Conservation (phyloP, 2,888 invertebrate genomes). For the Gerris lacustris region DNA sequence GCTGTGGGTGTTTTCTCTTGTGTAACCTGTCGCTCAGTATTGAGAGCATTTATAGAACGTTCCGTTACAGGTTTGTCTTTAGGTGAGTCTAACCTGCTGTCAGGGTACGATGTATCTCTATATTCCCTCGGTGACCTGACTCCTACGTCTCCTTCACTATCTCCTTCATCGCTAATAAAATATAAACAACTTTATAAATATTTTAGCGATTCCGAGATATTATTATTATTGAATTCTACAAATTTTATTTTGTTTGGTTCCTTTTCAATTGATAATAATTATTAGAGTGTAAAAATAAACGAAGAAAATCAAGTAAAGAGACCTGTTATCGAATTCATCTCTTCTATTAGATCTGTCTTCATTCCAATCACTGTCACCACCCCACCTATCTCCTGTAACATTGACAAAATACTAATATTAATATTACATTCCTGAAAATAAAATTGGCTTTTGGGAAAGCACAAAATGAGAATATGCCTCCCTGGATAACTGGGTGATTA, state of each 20-base stretch:
- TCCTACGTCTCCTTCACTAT: slow-evolving; percentile 55
- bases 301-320: too few relatives aligned
- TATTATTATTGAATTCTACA: too few relatives aligned
- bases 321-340: slow-evolving; percentile 26
- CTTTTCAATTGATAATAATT: too few relatives aligned
- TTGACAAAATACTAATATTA: neutral
- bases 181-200: too few relatives aligned
- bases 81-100: slow-evolving; percentile 24
- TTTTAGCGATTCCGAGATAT: too few relatives aligned
- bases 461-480: too few relatives aligned
- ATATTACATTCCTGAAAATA: too few relatives aligned
- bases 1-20: slow-evolving; percentile 9
- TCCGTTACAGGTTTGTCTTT: slow-evolving; percentile 26
- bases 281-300: neutral
- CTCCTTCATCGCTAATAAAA: slow-evolving; percentile 43
- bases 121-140: slow-evolving; percentile 35
- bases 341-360: slow-evolving; percentile 18
- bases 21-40: neutral
- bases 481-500: too few relatives aligned
- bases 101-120: slow-evolving; percentile 30
- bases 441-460: too few relatives aligned
- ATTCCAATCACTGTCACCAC: slow-evolving; percentile 23
- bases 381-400: slow-evolving; percentile 19
- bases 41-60: slow-evolving; percentile 11
- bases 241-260: too few relatives aligned